phyloP scores from a whole-genome alignment of 2,797 vertebrate species.

The Etheostoma perlongum region DNA sequence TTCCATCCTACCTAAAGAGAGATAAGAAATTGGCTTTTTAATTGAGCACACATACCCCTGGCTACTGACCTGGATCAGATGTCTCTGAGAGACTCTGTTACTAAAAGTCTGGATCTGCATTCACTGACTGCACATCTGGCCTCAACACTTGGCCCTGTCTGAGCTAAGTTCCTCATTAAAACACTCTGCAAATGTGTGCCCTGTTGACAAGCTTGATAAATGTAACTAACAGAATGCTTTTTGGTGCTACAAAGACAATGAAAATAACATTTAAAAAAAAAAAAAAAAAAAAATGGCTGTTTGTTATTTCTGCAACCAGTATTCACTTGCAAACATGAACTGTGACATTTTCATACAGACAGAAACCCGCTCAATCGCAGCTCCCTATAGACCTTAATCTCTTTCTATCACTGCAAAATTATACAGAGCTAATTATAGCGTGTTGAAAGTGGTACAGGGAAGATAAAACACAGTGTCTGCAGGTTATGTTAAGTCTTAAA shows the following conservation, averaged over 20 bases:
- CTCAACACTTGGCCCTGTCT: constrained; percentile 3
- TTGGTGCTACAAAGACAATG: background rate
- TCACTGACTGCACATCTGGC: constrained; percentile 11
- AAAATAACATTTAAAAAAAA: background rate
- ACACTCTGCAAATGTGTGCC: background rate
- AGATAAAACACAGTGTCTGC: background rate
- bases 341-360: constrained; percentile 15
- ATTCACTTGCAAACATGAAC: background rate
- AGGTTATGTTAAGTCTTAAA: background rate
- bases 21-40: constrained; percentile 52
- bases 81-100: constrained; percentile 41
- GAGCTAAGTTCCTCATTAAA: background rate
- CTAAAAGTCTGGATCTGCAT: constrained; percentile 28
- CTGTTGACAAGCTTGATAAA: background rate
- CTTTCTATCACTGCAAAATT: constrained; percentile 10
- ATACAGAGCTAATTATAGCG: constrained; percentile 1
- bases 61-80: constrained; percentile 58
- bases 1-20: constrained; percentile 28
- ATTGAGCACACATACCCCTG: constrained; percentile 41
- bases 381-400: background rate
- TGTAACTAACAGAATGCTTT: background rate
- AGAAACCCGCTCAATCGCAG: background rate
- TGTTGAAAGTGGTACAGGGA: constrained; percentile 10
- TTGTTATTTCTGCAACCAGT: background rate
- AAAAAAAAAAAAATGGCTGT: accelerated